phyloP scores from a whole-genome alignment of 23 tunicate genomes.

The Halocynthia aurantium region DNA sequence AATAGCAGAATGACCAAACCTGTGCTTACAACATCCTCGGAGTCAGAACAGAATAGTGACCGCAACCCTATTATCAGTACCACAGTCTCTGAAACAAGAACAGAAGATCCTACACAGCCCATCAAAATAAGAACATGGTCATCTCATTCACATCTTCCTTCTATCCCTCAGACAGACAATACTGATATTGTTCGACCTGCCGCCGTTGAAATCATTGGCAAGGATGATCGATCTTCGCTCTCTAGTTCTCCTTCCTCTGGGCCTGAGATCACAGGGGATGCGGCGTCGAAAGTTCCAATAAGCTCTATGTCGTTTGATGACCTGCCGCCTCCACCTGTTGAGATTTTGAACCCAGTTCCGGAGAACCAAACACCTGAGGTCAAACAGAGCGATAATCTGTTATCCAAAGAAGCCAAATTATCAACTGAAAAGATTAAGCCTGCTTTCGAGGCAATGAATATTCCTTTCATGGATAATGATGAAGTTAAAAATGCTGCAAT shows the following conservation, averaged over 20 bases:
- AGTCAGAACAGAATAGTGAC: no score
- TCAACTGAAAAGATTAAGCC: neutral
- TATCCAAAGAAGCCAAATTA: neutral
- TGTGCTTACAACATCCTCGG: no score
- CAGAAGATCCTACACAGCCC: conserved; percentile 7
- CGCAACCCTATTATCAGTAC: no score
- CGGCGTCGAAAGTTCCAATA: neutral
- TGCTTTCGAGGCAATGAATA: neutral
- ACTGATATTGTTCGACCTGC: neutral
- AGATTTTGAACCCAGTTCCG: neutral
- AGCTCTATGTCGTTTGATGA: neutral
- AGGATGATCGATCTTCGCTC: conserved; percentile 11
- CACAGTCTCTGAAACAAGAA: no score
- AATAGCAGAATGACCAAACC: no score
- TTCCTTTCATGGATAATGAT: conserved; percentile 11
- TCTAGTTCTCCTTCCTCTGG: neutral
- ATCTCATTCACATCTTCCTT: conserved; percentile 71
- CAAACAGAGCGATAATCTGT: neutral
- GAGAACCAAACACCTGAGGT: neutral
- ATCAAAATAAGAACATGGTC: conserved; percentile 65
- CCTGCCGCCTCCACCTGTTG: neutral
- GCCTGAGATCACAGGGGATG: neutral
- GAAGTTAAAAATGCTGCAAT: neutral
- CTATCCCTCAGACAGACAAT: conserved; percentile 14
- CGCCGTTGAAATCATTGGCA: conserved; percentile 7